Evolutionary conservation across 2,888 invertebrate genomes (phyloP).

Genomic region (Dioctria linearis): DNA sequence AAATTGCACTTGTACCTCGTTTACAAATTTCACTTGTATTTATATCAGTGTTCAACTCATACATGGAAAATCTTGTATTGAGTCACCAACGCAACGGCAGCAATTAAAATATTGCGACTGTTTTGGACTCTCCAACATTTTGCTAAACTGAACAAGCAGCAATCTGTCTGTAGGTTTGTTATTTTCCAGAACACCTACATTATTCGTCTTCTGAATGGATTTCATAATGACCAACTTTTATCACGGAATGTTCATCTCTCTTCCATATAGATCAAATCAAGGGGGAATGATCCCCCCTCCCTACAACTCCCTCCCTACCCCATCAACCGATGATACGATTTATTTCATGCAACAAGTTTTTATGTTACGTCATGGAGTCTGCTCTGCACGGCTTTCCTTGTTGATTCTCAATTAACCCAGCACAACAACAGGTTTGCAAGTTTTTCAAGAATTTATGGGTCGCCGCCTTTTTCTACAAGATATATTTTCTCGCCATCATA

Average conservation of each 20-base stretch:
- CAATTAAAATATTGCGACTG: not conserved
- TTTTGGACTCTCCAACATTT: not conserved
- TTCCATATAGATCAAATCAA: constrained; percentile 25
- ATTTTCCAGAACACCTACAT: constrained; percentile 31
- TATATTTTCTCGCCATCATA: constrained; percentile 8
- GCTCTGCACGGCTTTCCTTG: constrained; percentile 39
- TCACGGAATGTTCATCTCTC: constrained; percentile 21
- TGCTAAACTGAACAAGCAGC: no score
- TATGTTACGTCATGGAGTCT: constrained; percentile 40
- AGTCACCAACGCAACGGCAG: not conserved
- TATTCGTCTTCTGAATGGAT: constrained; percentile 41
- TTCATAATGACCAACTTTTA: constrained; percentile 38
- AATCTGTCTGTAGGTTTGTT: not conserved
- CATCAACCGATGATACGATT: not conserved
- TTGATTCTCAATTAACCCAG: constrained; percentile 46
- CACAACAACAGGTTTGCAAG: constrained; percentile 41
- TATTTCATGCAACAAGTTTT: constrained; percentile 40
- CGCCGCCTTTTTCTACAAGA: constrained; percentile 38
- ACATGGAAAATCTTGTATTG: not conserved
- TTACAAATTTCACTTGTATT: not conserved
- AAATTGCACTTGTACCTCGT: constrained; percentile 3
- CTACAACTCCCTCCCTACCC: not conserved
- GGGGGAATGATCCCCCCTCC: not conserved
- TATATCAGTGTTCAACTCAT: no score
- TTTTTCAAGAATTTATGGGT: constrained; percentile 48